These are phyloP conservation scores for Orycteropus afer DNA, from an alignment of 2,113 vertebrate species.

Conservation along the genomic window DNA sequence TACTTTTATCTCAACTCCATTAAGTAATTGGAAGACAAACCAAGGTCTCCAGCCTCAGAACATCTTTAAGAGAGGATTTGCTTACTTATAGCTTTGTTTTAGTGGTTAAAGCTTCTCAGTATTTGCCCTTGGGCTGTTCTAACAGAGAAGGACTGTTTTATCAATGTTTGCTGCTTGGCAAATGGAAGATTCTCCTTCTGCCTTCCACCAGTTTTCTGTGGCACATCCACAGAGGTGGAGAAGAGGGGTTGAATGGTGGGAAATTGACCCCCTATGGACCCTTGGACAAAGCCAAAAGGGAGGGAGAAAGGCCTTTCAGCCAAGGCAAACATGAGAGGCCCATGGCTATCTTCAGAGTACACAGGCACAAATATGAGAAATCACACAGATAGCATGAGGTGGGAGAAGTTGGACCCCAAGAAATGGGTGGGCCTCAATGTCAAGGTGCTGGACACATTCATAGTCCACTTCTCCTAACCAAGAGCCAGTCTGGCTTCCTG, in stretches of 20 bases:
- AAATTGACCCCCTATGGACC: slow-evolving; percentile 81
- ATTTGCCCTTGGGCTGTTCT: slow-evolving; percentile 82
- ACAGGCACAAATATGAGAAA: slow-evolving; percentile 80
- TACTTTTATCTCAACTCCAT: slow-evolving; percentile 79
- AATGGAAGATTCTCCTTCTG: slow-evolving; percentile 78
- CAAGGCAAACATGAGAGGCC: slow-evolving; percentile 80
- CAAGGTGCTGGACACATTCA: not conserved
- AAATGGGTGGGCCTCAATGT: not conserved
- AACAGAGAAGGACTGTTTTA: slow-evolving; percentile 81
- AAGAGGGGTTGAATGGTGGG: slow-evolving; percentile 58
- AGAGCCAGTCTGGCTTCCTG: not conserved
- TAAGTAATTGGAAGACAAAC: slow-evolving; percentile 71
- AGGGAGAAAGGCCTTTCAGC: slow-evolving; percentile 76
- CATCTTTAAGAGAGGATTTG: slow-evolving; percentile 82
- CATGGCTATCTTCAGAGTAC: slow-evolving; percentile 85
- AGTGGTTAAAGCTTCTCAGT: slow-evolving; percentile 78
- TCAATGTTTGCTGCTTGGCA: slow-evolving; percentile 75
- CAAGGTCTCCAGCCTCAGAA: slow-evolving; percentile 76
- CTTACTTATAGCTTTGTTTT: slow-evolving; percentile 81
- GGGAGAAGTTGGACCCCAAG: slow-evolving; percentile 57
- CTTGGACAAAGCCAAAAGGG: slow-evolving; percentile 82
- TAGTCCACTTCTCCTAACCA: too few relatives aligned
- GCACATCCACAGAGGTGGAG: slow-evolving; percentile 57
- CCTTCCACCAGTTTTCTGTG: slow-evolving; percentile 76
- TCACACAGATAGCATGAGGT: slow-evolving; percentile 65